Percentiles rank a stretch among this genome's conserved stretches.
These are phyloP conservation scores for Uromys caudimaculatus DNA, from an alignment of 2,797 vertebrate species.

Conservation along the genomic window DNA sequence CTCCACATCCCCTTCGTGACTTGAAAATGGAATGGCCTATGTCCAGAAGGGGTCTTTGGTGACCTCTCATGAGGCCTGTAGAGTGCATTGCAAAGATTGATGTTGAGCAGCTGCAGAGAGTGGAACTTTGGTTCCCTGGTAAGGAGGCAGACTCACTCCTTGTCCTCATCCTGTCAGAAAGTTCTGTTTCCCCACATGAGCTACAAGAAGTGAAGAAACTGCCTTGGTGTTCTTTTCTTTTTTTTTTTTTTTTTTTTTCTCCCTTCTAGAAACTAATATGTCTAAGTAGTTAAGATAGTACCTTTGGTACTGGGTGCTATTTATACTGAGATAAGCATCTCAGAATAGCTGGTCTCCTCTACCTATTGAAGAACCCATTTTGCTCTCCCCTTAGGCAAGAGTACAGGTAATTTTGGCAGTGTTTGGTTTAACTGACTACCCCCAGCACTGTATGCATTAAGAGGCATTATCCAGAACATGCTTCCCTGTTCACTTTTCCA, in stretches of 20 bases:
- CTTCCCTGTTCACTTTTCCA: neutral
- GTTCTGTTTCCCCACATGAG: neutral
- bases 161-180: neutral
- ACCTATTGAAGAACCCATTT: neutral
- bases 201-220: neutral
- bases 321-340: neutral
- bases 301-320: neutral
- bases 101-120: neutral
- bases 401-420: neutral
- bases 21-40: neutral
- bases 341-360: neutral
- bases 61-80: neutral
- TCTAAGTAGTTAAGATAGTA: slow-evolving; percentile 17
- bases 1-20: neutral
- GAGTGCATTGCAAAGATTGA: neutral
- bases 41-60: neutral
- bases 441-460: neutral
- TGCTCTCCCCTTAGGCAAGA: neutral
- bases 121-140: neutral
- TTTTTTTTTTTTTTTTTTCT: fast-evolving
- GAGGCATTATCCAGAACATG: neutral
- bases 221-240: neutral
- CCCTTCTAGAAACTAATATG: neutral
- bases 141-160: neutral
- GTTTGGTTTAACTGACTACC: neutral